Percentiles rank a stretch among this genome's conserved stretches.
These are phyloP conservation scores for Calosoma granatense DNA, from an alignment of 1,140 invertebrate species.

Conservation along the genomic window DNA sequence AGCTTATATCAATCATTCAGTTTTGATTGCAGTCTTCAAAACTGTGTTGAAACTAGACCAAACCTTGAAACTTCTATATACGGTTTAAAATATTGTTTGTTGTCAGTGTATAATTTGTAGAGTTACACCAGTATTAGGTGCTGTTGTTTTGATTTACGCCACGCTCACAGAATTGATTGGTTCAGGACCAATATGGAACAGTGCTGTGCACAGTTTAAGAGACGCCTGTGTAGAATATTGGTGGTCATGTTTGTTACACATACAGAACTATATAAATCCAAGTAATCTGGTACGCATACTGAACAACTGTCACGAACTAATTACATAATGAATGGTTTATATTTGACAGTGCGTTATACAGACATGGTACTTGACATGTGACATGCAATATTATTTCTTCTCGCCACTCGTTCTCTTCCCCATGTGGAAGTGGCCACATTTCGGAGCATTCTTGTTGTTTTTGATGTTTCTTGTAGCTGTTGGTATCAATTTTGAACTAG, in stretches of 20 bases:
- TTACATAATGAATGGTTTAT: too few relatives aligned
- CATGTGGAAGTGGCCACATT: constrained; percentile 25
- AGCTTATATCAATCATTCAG: too few relatives aligned
- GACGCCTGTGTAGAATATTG: constrained; percentile 31
- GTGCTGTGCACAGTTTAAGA: constrained; percentile 17
- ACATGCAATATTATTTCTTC: constrained; percentile 52
- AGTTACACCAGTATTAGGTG: constrained; percentile 32
- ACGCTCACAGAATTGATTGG: constrained; percentile 28
- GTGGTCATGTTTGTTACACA: constrained; percentile 33
- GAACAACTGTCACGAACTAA: not conserved
- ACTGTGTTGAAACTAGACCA: too few relatives aligned
- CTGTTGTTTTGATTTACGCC: constrained; percentile 31
- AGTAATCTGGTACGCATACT: constrained; percentile 20
- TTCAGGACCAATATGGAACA: constrained; percentile 31
- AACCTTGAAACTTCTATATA: too few relatives aligned
- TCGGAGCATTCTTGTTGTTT: constrained; percentile 3
- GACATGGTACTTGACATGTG: constrained; percentile 55
- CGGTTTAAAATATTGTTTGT: too few relatives aligned
- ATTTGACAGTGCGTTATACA: constrained; percentile 51
- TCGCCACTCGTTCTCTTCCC: constrained; percentile 44
- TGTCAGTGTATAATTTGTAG: too few relatives aligned
- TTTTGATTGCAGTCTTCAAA: too few relatives aligned
- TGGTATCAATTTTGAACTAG: not conserved
- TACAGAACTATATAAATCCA: constrained; percentile 32
- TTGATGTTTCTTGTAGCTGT: not conserved